Evolutionary conservation across 2,797 vertebrate species (phyloP), one percentile per base, ranked within the genome.

Genomic region (Carduelis carduelis): DNA sequence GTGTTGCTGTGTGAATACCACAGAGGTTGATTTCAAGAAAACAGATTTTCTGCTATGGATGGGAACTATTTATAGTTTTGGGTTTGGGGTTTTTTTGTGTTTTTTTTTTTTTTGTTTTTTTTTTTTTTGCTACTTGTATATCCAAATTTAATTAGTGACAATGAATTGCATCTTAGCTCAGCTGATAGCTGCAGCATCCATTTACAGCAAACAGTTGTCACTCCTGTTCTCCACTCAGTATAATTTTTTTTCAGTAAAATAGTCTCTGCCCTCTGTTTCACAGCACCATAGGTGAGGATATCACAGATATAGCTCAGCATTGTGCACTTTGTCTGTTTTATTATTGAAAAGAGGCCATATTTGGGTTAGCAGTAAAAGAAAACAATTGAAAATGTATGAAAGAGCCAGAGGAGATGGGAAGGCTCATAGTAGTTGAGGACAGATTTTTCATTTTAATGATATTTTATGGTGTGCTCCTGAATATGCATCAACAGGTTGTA

Each of bases 401-500:
- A 57, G 59, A 44, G 30, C 1, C 2, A 20, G 22, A 83, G 47
- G 52, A 49, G 12, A 22, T 53, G 7, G 39, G 41, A 47, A 72
- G 59, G 27, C 66, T 91, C 23, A 3, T 19, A 59, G 77, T 71
- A 81, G 66, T 19, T 79, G 52, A 96, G 83, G 69, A 57, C 7
- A 79, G 60, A 75, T 89, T 95, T 87, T 84, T 83, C 26, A 47
- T 49, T 84, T 90, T 57, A 92, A 75, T 89, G 69, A 35, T 61
- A 52, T 89, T 95, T 96, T 90, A 77, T 57, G 76, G 14, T 90
- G 28, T 74, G 37, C 35, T 94, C 23, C 47, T 83, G 70, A 81
- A 94, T 90, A 79, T 74, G 72, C 72, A 93, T 71, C 78, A 88
- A 89, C 90, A 91, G 56, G 83, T 79, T 74, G 35, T 93, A 94